Base-by-base conservation (phyloP, 2,113 vertebrate species). In the Percina caprodes region DNA sequence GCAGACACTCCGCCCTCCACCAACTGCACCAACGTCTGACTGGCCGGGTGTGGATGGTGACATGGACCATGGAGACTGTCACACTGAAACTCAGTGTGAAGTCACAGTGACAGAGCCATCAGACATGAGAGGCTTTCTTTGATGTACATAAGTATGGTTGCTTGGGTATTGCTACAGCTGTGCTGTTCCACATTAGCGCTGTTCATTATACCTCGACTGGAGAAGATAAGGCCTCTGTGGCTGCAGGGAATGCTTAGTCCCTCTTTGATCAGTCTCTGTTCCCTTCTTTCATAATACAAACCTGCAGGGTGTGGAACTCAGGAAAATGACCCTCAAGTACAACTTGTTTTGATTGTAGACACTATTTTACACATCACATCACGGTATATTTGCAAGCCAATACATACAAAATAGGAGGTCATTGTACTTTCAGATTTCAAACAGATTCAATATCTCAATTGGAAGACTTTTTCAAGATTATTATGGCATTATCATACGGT, bases 11-110 rank as follows among this genome's bases (percentile, higher is more conserved):
- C 97, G 0, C 95, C 97, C 0, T 97, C 96, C 0, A 99, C 98
- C 74, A 98, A 98, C 85, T 98, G 97, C 83, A 98, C 97, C 12
- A 97, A 96, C 0, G 96, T 99, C 85, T 99, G 96, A 98, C 65
- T 45, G 69, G 46, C 10, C 16, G 26, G 51, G 58, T 48, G 69
- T 24, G 18, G 15, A 18, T 19, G n/a, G 58, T 45, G 66, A 45
- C 55, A 11, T 18, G 51, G 30, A 45, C 16, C 10, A 21, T 33
- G 48, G 19, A 48, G n/a, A 58, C 48, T 30, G 52, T n/a, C n/a
- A n/a, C n/a, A n/a, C n/a, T n/a, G n/a, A n/a, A n/a, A n/a, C n/a
- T n/a, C n/a, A n/a, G n/a, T 52, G 21, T 69, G 62, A 73, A 69
- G 46, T 69, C 49, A 75, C 1, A 23, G 21, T 51, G 56, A 52